Base-by-base conservation (phyloP, 1,140 invertebrate species). In the Aethina tumida region DNA sequence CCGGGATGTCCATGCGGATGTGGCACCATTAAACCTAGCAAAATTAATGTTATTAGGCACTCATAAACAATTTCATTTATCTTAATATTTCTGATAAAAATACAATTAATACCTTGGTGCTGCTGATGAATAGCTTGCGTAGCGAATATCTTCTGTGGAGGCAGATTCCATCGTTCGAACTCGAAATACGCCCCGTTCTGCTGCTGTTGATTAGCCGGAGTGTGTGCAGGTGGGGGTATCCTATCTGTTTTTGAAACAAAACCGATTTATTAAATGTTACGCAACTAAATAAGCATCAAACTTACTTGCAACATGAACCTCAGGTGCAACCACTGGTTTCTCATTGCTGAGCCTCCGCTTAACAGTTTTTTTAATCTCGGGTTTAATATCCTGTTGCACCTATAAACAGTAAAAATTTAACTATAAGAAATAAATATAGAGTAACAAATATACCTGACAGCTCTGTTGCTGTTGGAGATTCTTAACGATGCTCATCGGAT, bases 401-500 rank as follows among this genome's bases (percentile, higher is more conserved):
- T n/a, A n/a, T n/a, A n/a, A n/a, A n/a, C n/a, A n/a, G n/a, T n/a
- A n/a, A n/a, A n/a, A n/a, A n/a, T n/a, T n/a, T n/a, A n/a, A n/a
- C n/a, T n/a, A n/a, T n/a, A n/a, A n/a, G n/a, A n/a, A n/a, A n/a
- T n/a, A n/a, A n/a, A n/a, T n/a, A n/a, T n/a, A n/a, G n/a, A n/a
- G n/a, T n/a, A n/a, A n/a, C n/a, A n/a, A n/a, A n/a, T 74, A 70
- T 43, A 76, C 62, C 50, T 75, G 73, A 61, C 75, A 77, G 45
- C 67, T 69, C 41, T 76, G 70, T 45, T 70, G 61, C 18, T 63
- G 69, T 60, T 79, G 78, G 36, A 80, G 63, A 60, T 77, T 79
- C 60, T 81, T 81, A 10, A 81, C 77, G 51, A 80, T 76, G 58
- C 70, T 79, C 75, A 80, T 81, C 4, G 79, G 75, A 51, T 82